These are phyloP conservation scores for Egretta garzetta DNA, from an alignment of 2,113 vertebrate genomes.

Conservation along the genomic window DNA sequence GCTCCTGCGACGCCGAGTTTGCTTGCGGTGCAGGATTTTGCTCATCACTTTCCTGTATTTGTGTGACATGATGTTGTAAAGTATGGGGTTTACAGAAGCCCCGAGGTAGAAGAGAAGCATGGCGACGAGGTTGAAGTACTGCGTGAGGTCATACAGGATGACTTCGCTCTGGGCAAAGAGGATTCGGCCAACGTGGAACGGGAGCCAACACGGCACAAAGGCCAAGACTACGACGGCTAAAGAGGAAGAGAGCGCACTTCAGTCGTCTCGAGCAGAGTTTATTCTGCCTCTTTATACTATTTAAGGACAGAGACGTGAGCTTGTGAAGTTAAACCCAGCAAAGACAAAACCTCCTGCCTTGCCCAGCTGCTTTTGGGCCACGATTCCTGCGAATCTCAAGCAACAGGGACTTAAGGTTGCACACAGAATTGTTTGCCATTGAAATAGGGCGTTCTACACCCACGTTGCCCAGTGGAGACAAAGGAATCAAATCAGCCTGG, in stretches of 20 bases:
- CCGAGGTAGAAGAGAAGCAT: constrained; percentile 34
- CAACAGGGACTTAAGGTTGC: neutral
- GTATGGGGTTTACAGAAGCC: constrained; percentile 18
- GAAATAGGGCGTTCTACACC: neutral
- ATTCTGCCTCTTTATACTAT: neutral
- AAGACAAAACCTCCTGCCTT: neutral
- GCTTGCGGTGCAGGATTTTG: neutral
- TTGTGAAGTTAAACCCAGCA: neutral
- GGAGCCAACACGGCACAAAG: constrained; percentile 46
- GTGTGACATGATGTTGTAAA: constrained; percentile 4
- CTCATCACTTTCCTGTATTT: neutral
- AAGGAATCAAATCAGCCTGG: neutral
- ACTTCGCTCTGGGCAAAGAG: neutral
- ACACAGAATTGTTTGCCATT: neutral
- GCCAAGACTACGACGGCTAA: neutral
- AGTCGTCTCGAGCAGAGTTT: neutral
- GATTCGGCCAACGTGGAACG: neutral
- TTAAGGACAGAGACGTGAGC: neutral
- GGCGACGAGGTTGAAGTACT: constrained; percentile 31
- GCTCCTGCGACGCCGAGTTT: neutral
- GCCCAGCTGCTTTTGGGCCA: neutral
- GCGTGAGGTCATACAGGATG: neutral
- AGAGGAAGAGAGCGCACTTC: neutral
- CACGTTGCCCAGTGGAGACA: too few relatives aligned
- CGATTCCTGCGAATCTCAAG: too few relatives aligned